A percentile compares a stretch with the other conserved stretches of the same genome.
Evolutionary conservation across 2,888 invertebrate species (phyloP).

Genomic region (Mantis religiosa): DNA sequence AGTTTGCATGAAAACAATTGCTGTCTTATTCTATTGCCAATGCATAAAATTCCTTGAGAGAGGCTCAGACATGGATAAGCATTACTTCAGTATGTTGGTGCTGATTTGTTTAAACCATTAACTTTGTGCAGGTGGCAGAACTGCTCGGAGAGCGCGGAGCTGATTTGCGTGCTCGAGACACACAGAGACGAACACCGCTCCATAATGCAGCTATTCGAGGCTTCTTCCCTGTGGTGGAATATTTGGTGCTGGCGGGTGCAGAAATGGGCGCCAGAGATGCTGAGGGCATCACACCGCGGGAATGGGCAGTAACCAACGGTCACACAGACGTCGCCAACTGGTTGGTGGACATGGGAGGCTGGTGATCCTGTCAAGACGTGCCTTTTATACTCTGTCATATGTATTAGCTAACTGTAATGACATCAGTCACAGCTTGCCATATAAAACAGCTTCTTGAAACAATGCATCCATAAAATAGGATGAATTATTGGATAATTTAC

Average conservation of each 20-base stretch:
- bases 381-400: no score
- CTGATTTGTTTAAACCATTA: no score
- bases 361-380: neutral
- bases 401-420: no score
- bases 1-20: no score
- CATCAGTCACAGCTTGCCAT: no score
- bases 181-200: neutral
- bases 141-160: neutral
- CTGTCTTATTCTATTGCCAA: no score
- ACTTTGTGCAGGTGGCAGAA: neutral
- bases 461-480: no score
- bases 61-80: no score
- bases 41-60: no score
- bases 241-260: neutral
- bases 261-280: neutral
- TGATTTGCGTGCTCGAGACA: neutral
- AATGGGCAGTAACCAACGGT: neutral
- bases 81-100: no score
- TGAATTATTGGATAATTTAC: no score
- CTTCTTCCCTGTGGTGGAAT: neutral
- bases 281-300: neutral
- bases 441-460: no score
- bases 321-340: neutral
- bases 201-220: neutral
- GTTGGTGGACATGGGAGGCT: neutral